Percentiles rank a stretch among this genome's conserved stretches.
phyloP scores from a whole-genome alignment of 1,140 invertebrate species.

The Stratiolaelaps scimitus region DNA sequence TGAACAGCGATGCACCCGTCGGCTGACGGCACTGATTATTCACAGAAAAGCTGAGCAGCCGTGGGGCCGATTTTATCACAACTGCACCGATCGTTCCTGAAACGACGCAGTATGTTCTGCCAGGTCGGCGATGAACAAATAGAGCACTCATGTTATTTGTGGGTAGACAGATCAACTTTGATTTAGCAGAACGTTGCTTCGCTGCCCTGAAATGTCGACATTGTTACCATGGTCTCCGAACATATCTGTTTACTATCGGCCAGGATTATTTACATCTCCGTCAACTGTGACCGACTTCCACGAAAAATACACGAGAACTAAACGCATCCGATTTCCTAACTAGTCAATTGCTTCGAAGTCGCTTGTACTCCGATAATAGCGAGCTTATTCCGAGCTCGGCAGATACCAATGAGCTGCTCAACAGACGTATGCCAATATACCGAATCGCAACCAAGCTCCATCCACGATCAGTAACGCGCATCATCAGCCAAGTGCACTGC shows the following conservation, averaged over 20 bases:
- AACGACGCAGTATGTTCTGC: conserved; percentile 3
- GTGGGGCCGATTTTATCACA: background rate
- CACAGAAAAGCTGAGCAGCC: background rate
- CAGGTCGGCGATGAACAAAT: background rate
- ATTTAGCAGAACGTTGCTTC: background rate
- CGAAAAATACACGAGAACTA: no score
- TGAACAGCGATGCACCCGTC: background rate
- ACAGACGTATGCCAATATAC: no score
- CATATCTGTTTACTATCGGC: background rate
- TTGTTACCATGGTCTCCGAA: background rate
- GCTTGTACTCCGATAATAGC: no score
- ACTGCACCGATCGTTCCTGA: background rate
- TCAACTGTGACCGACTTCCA: no score
- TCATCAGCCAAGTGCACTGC: no score
- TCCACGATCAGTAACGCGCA: no score
- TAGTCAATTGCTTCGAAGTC: no score
- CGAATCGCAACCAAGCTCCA: no score
- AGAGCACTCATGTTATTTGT: background rate
- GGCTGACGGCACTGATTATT: conserved; percentile 4
- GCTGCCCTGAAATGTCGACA: background rate
- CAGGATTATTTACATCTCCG: no score
- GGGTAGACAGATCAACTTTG: background rate
- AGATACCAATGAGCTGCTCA: no score
- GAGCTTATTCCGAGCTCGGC: no score
- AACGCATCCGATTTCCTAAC: no score